A percentile compares a stretch with the other conserved stretches of the same genome.
Conservation (phyloP, 1,140 invertebrate genomes). For the Platyura marginata region DNA sequence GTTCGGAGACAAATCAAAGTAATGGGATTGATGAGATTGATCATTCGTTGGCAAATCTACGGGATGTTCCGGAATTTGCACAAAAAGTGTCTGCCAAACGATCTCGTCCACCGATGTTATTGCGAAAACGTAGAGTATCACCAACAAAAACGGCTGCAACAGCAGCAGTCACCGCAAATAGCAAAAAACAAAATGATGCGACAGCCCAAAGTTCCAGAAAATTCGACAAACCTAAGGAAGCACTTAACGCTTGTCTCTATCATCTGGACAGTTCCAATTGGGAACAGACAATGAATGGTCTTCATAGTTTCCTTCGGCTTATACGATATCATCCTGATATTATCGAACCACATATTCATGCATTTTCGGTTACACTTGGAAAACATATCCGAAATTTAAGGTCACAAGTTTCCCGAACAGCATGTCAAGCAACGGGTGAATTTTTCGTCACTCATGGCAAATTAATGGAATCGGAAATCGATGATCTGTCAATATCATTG, state of each 20-base stretch:
- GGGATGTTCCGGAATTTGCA: no score
- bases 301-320: conserved; percentile 53
- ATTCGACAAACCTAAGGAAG: conserved; percentile 40
- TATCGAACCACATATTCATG: conserved; percentile 36
- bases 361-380: conserved; percentile 46
- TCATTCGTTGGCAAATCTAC: no score
- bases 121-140: background rate
- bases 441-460: conserved; percentile 52
- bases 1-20: no score
- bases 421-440: conserved; percentile 60
- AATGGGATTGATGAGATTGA: no score
- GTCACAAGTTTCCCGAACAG: conserved; percentile 74
- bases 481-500: conserved; percentile 61
- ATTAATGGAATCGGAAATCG: conserved; percentile 68
- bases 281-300: conserved; percentile 65
- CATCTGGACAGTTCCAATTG: conserved; percentile 60
- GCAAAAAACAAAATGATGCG: no score
- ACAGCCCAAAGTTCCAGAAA: background rate
- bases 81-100: no score
- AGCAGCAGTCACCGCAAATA: no score
- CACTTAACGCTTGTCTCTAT: conserved; percentile 37
- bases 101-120: background rate
- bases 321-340: conserved; percentile 48
- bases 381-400: conserved; percentile 70
- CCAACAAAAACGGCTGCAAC: background rate